These are phyloP conservation scores for Istiophorus platypterus DNA, from an alignment of 2,113 vertebrate genomes.

Conservation along the genomic window DNA sequence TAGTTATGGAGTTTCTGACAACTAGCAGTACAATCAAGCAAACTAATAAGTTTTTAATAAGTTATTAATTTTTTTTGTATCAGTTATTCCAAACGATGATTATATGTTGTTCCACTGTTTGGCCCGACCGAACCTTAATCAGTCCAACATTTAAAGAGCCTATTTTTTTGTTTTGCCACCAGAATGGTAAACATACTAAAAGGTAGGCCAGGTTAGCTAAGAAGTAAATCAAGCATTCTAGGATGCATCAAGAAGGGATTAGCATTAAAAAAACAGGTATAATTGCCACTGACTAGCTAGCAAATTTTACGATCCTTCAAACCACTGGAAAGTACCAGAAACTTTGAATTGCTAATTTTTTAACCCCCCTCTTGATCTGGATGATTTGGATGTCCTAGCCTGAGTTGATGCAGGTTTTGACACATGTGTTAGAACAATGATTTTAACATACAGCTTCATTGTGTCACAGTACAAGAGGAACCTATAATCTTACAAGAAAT, in stretches of 20 bases:
- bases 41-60: too few relatives aligned
- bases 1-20: conserved; percentile 1
- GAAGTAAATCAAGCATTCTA: too few relatives aligned
- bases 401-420: too few relatives aligned
- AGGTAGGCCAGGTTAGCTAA: too few relatives aligned
- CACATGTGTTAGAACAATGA: too few relatives aligned
- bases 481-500: background rate
- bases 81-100: background rate
- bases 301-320: background rate
- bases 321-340: background rate
- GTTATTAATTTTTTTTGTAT: background rate
- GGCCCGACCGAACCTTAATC: too few relatives aligned
- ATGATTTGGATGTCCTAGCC: too few relatives aligned
- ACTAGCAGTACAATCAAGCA: background rate
- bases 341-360: background rate
- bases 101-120: background rate
- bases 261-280: background rate
- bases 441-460: background rate
- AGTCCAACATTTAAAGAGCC: too few relatives aligned
- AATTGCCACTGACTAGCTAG: background rate
- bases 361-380: background rate
- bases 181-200: too few relatives aligned
- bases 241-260: too few relatives aligned
- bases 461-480: conserved; percentile 9
- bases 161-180: too few relatives aligned